phyloP scores from a whole-genome alignment of 2,888 invertebrate genomes.

The Mactromeris polynyma region DNA sequence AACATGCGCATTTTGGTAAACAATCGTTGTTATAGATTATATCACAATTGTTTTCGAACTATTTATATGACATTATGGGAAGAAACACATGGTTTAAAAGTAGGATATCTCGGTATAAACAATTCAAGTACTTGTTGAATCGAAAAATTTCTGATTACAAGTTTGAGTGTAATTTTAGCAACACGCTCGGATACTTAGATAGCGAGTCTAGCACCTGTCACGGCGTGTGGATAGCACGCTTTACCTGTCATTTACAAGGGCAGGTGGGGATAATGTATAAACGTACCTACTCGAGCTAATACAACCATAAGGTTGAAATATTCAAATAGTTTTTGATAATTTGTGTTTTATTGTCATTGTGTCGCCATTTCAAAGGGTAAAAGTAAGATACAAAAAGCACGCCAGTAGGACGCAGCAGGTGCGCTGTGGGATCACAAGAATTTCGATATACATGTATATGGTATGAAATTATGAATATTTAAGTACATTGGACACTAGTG shows the following conservation, averaged over 20 bases:
- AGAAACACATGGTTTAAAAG: background rate
- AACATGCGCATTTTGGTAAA: too few relatives aligned
- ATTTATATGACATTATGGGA: background rate
- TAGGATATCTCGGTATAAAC: background rate
- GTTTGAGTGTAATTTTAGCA: background rate
- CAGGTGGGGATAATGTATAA: background rate
- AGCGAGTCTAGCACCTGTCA: conserved; percentile 17
- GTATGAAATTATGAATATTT: too few relatives aligned
- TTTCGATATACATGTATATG: too few relatives aligned
- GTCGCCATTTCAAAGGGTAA: background rate
- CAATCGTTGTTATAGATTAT: too few relatives aligned
- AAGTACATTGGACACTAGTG: too few relatives aligned
- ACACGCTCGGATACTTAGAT: background rate
- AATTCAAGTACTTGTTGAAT: background rate
- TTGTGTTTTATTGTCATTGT: background rate
- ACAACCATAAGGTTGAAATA: background rate
- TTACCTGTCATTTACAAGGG: background rate
- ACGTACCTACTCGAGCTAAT: background rate
- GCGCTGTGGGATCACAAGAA: background rate
- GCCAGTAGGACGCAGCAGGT: background rate
- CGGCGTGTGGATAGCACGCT: conserved; percentile 20
- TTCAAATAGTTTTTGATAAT: background rate
- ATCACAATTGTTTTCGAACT: too few relatives aligned
- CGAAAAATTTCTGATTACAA: background rate
- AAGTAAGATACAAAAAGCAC: conserved; percentile 1